Evolutionary conservation across 2,113 vertebrate species (phyloP).

Genomic region (Balaeniceps rex): DNA sequence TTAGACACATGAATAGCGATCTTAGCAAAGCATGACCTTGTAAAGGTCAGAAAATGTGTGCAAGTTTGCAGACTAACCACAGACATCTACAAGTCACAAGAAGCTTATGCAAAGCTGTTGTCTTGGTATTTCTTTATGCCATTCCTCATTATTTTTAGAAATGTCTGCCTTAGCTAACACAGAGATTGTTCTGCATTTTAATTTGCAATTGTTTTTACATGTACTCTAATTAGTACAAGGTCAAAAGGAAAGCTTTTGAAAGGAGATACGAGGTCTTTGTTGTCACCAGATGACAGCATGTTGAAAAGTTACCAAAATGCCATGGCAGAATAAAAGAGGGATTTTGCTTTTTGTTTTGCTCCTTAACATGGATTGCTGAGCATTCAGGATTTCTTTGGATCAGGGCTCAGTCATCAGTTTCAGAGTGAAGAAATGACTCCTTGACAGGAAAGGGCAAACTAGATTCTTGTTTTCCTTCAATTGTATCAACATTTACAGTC

Average conservation of each 20-base stretch:
- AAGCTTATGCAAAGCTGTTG: background rate
- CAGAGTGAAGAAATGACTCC: slow-evolving; percentile 30
- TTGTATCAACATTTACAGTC: slow-evolving; percentile 12
- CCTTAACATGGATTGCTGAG: background rate
- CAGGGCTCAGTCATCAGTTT: slow-evolving; percentile 5
- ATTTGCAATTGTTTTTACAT: slow-evolving; percentile 15
- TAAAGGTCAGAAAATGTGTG: background rate
- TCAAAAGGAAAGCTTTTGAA: slow-evolving; percentile 48
- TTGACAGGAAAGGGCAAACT: slow-evolving; percentile 28
- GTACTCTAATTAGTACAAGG: slow-evolving; percentile 16
- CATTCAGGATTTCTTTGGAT: slow-evolving; percentile 3
- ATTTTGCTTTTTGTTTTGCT: slow-evolving; percentile 19
- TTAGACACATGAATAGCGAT: background rate
- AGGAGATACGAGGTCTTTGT: background rate
- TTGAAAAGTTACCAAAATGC: slow-evolving; percentile 31
- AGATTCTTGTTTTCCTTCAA: slow-evolving; percentile 35
- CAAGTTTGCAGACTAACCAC: background rate
- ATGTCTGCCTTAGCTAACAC: background rate
- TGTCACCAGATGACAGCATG: slow-evolving; percentile 34
- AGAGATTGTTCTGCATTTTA: background rate
- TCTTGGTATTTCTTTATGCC: background rate
- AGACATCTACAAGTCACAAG: background rate
- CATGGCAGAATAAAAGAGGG: background rate
- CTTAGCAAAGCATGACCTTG: background rate
- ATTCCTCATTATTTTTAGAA: slow-evolving; percentile 15